Evolutionary conservation across 2,888 invertebrate species (phyloP).

Genomic region (Euspilapteryx auroguttella): DNA sequence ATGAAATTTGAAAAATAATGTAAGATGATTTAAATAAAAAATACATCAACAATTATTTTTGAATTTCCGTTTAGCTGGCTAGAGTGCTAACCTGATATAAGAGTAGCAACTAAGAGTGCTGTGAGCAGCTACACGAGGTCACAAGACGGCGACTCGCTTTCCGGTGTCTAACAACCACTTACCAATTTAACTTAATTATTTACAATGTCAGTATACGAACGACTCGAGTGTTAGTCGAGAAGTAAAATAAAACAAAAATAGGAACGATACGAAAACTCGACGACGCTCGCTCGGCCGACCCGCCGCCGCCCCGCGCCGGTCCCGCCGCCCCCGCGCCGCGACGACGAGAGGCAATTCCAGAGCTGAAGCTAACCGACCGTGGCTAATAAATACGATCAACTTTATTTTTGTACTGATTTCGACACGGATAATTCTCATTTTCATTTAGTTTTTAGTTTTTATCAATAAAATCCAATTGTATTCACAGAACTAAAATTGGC

Average conservation of each 20-base stretch:
- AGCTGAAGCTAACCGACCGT: slow-evolving; percentile 12
- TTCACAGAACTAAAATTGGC: too few species aligned
- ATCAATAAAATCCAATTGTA: too few species aligned
- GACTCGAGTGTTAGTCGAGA: slow-evolving; percentile 56
- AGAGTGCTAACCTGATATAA: not conserved
- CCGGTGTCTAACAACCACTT: slow-evolving; percentile 25
- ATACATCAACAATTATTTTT: not conserved
- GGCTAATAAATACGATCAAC: too few species aligned
- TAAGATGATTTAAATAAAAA: not conserved
- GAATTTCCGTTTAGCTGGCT: not conserved
- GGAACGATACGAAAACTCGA: slow-evolving; percentile 55
- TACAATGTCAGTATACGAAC: slow-evolving; percentile 49
- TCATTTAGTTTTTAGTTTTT: too few species aligned
- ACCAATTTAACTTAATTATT: slow-evolving; percentile 45
- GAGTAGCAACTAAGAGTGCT: slow-evolving; percentile 11
- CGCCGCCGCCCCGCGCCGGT: not conserved
- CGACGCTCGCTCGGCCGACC: not conserved
- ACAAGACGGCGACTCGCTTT: slow-evolving; percentile 6
- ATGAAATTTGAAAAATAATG: slow-evolving; percentile 2
- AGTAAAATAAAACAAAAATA: slow-evolving; percentile 55
- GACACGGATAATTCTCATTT: too few species aligned
- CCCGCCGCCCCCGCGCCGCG: slow-evolving; percentile 15
- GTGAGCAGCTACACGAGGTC: slow-evolving; percentile 5
- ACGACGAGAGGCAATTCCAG: slow-evolving; percentile 9
- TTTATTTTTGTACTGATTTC: too few species aligned